Base-by-base conservation (phyloP, 2,113 vertebrate species). In the Neogobius melanostomus region DNA sequence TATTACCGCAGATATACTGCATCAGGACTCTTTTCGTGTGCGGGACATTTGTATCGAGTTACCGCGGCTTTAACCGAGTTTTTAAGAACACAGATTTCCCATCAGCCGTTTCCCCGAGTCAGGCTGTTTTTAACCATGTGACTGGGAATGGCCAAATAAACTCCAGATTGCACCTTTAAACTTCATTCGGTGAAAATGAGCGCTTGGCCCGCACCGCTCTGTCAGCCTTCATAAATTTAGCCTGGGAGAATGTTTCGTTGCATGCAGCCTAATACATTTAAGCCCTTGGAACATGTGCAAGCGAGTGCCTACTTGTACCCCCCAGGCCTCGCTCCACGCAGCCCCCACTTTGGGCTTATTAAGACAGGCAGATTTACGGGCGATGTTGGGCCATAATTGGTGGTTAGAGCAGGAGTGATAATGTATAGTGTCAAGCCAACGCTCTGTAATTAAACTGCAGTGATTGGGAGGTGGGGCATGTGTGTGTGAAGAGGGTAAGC, bases 111-210 rank as follows among this genome's bases (percentile, higher is more conserved):
- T 79, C 63, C 73, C 73, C 65, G 56, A 61, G 42, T 63, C 36
- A 3, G 48, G 68, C 60, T 44, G 28, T 36, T 76, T 72, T 60
- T 49, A 56, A 71, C 44, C 56, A 67, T 74, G 49, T 66, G 68
- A 79, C 65, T 62, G 64, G 17, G 57, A 47, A 71, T 5, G 49
- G 61, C 68, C 65, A 84, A 84, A 88, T 83, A 73, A 81, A 83
- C 68, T 72, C 80, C 83, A 86, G 79, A 89, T 76, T 87, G 72
- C 79, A 84, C 76, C 79, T 84, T 81, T 75, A 80, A 83, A 86
- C 79, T 71, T 44, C 42, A 28, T 64, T 79, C 71, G 66, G 70
- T 80, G 71, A 77, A 83, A 87, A 79, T 64, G 51, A 82, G 66
- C 75, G 76, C 74, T 78, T 77, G 50, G 0, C 67, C 60, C 66